Evolutionary conservation across 2,888 invertebrate species (phyloP).

Genomic region (Athalia cordata): DNA sequence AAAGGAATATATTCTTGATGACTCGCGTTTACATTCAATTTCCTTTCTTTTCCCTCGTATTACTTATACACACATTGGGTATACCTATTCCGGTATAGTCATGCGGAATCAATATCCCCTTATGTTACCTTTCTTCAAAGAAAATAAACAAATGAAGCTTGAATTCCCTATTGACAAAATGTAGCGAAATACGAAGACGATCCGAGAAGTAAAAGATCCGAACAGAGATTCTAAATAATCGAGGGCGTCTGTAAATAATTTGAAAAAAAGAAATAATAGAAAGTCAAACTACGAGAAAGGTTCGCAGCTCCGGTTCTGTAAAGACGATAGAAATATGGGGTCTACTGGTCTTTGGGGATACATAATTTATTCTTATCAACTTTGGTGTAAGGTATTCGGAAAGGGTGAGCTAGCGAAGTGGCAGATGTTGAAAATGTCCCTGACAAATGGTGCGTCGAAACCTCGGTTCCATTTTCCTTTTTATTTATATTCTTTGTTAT

Average conservation of each 20-base stretch:
- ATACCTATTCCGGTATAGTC: too few relatives aligned
- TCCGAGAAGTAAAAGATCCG: too few relatives aligned
- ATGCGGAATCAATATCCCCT: too few relatives aligned
- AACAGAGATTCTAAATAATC: too few relatives aligned
- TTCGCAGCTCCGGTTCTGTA: too few relatives aligned
- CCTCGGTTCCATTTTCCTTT: conserved; percentile 15
- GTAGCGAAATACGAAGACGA: too few relatives aligned
- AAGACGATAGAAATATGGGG: background rate
- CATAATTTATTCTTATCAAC: conserved; percentile 39
- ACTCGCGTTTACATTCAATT: too few relatives aligned
- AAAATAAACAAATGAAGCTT: too few relatives aligned
- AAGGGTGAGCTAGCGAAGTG: background rate
- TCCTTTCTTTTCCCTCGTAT: too few relatives aligned
- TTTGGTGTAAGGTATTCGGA: conserved; percentile 33
- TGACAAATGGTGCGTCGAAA: conserved; percentile 37
- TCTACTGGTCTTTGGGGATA: background rate
- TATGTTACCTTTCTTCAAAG: too few relatives aligned
- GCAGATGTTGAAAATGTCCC: conserved; percentile 31
- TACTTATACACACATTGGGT: too few relatives aligned
- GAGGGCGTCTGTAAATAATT: background rate
- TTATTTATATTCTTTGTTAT: background rate
- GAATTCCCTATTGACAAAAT: too few relatives aligned
- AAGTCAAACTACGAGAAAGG: background rate
- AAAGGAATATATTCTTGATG: background rate
- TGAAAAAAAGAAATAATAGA: background rate